Evolutionary conservation across 1,140 invertebrate species (phyloP).

Genomic region (Neodiprion virginianus): DNA sequence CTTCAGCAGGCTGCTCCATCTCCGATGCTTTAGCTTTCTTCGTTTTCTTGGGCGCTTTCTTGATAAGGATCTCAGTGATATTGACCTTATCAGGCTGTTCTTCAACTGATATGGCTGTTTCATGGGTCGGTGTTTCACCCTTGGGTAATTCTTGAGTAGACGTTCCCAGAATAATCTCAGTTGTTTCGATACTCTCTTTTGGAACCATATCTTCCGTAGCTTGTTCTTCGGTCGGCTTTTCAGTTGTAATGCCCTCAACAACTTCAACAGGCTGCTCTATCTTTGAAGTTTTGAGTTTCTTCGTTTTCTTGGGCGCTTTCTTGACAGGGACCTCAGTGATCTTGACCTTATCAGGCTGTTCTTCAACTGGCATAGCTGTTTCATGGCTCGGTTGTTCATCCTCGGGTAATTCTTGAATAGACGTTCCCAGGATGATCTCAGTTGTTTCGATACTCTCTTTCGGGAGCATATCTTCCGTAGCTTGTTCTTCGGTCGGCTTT

Average conservation of each 20-base stretch:
- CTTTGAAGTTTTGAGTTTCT: conserved; percentile 23
- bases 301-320: conserved; percentile 27
- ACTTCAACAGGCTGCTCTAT: conserved; percentile 22
- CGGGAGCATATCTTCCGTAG: not conserved
- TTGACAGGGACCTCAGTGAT: conserved; percentile 30
- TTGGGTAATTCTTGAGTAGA: conserved; percentile 19
- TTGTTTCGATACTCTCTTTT: conserved; percentile 11
- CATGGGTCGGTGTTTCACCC: conserved; percentile 26
- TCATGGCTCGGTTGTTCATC: conserved; percentile 21
- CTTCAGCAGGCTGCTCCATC: conserved; percentile 18
- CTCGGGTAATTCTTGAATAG: conserved; percentile 35
- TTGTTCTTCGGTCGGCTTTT: too few species aligned
- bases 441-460: conserved; percentile 17
- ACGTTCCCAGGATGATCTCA: conserved; percentile 33
- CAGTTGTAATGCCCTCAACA: too few species aligned
- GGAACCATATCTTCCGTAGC: conserved; percentile 1
- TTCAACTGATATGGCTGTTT: conserved; percentile 22
- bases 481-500: conserved; percentile 19
- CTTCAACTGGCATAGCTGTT: not conserved
- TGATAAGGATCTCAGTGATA: conserved; percentile 23
- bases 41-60: conserved; percentile 25
- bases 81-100: conserved; percentile 18
- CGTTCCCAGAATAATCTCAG: conserved; percentile 10
- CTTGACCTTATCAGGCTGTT: not conserved
- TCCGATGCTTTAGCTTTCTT: conserved; percentile 22